Evolutionary conservation across 2,888 invertebrate species (phyloP).

Genomic region (Alentia gelatinosa): DNA sequence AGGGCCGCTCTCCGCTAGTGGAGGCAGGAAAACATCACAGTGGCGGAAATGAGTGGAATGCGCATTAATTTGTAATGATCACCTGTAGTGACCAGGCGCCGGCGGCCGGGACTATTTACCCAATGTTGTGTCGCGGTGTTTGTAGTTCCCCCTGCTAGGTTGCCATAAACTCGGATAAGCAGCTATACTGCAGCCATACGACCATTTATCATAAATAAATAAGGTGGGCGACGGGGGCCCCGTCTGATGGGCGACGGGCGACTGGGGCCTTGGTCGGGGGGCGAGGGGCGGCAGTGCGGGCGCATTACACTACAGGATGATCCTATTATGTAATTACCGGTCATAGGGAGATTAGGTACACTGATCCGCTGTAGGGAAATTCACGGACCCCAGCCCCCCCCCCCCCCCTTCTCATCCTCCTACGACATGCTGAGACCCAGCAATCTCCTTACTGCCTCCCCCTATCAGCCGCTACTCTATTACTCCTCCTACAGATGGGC

Average conservation of each 20-base stretch:
- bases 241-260: too few relatives aligned
- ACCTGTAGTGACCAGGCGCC: background rate
- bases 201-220: background rate
- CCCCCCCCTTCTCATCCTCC: too few relatives aligned
- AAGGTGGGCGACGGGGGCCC: too few relatives aligned
- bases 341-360: background rate
- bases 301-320: background rate
- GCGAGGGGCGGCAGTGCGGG: background rate
- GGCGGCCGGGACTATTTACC: background rate
- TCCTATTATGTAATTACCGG: background rate
- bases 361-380: background rate
- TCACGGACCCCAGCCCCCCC: too few relatives aligned
- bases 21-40: background rate
- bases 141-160: background rate
- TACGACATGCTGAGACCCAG: too few relatives aligned
- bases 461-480: too few relatives aligned
- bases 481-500: too few relatives aligned
- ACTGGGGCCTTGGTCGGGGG: too few relatives aligned
- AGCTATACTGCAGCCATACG: background rate
- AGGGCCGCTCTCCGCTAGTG: background rate
- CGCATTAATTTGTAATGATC: constrained; percentile 16
- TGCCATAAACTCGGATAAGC: background rate
- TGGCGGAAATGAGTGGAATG: background rate
- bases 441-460: too few relatives aligned
- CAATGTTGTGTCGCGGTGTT: background rate